phyloP scores from a whole-genome alignment of 2,113 vertebrate genomes.

The Onychostoma macrolepis region DNA sequence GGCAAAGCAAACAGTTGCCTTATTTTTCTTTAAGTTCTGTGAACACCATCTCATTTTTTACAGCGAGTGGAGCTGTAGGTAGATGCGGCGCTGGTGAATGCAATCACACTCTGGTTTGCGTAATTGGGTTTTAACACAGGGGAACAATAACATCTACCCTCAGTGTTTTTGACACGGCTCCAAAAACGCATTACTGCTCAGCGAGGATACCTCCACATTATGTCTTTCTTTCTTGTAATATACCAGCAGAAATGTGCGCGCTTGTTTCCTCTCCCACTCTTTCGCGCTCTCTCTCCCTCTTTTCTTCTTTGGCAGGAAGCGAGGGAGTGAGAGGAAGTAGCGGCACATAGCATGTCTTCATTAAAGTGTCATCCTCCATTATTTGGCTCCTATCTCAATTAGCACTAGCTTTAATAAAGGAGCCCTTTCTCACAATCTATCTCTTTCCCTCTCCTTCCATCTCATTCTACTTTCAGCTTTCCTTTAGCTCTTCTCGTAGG shows the following conservation, averaged over 20 bases:
- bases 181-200: conserved; percentile 75
- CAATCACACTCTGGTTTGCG: conserved; percentile 68
- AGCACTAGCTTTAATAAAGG: conserved; percentile 83
- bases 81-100: conserved; percentile 48
- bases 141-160: conserved; percentile 74
- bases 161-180: conserved; percentile 74
- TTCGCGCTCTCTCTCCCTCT: conserved; percentile 41
- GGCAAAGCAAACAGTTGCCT: not conserved
- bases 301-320: conserved; percentile 59
- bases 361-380: conserved; percentile 85
- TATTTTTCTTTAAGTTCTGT: not conserved
- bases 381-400: conserved; percentile 83
- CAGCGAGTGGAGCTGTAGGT: conserved; percentile 38
- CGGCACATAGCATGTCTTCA: conserved; percentile 78
- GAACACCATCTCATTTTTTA: not conserved
- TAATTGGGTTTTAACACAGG: conserved; percentile 78
- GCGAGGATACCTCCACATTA: conserved; percentile 68
- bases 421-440: conserved; percentile 62
- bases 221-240: conserved; percentile 66
- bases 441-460: conserved; percentile 51
- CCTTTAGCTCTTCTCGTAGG: not conserved
- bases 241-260: conserved; percentile 49
- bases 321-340: conserved; percentile 72
- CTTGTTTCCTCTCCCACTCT: conserved; percentile 61
- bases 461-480: conserved; percentile 54